Conservation (phyloP, 2,113 vertebrate genomes). For the Spermophilus dauricus region DNA sequence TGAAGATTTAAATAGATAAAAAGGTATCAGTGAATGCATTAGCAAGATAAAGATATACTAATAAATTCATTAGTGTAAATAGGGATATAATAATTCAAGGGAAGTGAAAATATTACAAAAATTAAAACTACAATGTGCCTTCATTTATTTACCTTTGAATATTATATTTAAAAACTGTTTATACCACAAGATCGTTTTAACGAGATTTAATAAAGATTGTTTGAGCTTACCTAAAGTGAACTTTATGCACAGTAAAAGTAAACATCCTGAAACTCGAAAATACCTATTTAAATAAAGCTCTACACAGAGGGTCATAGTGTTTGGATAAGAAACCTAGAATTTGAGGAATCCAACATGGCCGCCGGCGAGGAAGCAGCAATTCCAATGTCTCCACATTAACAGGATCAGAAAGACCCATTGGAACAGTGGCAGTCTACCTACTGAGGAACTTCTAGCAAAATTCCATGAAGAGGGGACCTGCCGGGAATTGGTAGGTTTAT, state of each 20-base stretch:
- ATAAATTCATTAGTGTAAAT: no score
- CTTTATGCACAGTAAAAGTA: not conserved
- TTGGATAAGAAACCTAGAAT: not conserved
- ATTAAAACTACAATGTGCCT: not conserved
- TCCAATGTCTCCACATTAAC: no score
- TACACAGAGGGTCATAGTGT: no score
- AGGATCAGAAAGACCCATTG: no score
- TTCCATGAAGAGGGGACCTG: no score
- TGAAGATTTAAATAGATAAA: not conserved
- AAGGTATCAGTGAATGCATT: not conserved
- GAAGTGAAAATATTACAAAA: not conserved
- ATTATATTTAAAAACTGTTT: not conserved
- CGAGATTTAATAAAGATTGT: not conserved
- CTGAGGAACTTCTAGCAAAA: no score
- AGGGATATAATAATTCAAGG: not conserved
- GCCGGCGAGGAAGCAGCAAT: no score
- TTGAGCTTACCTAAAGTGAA: not conserved
- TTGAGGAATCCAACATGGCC: no score
- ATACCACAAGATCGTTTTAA: not conserved
- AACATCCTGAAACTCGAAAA: not conserved
- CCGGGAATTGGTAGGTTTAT: no score
- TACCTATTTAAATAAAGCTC: no score
- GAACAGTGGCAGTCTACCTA: no score
- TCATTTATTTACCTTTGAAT: not conserved
- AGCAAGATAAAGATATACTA: no score